Conservation (phyloP, 2,113 vertebrate genomes). For the Eira barbara region DNA sequence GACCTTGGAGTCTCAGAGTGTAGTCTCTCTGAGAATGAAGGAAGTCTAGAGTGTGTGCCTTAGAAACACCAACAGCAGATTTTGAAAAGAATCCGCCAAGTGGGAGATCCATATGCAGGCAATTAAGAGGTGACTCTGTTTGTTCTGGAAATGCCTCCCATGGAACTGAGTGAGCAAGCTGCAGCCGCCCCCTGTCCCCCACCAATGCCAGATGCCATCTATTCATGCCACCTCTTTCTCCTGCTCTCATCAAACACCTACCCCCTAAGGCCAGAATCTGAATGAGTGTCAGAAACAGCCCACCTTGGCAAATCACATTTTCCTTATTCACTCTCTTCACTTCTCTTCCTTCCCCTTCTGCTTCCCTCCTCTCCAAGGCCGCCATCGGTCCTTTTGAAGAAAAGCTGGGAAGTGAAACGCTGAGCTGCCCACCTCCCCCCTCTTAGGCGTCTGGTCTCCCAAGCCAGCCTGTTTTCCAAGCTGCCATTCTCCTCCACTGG, state of each 20-base stretch:
- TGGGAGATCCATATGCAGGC: constrained; percentile 38
- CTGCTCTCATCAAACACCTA: constrained; percentile 3
- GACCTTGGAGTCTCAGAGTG: neutral
- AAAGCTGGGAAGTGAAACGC: neutral
- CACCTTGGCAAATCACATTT: constrained; percentile 39
- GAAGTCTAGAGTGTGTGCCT: neutral
- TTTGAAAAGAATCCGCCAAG: neutral
- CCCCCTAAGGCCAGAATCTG: constrained; percentile 33
- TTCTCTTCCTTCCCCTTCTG: neutral
- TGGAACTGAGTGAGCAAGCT: neutral
- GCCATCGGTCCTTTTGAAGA: neutral
- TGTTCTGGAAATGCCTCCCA: constrained; percentile 44
- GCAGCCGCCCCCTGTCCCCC: neutral
- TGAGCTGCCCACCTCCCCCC: neutral
- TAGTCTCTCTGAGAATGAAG: neutral
- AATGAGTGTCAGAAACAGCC: constrained; percentile 38
- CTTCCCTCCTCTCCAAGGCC: neutral
- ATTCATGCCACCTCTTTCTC: constrained; percentile 19
- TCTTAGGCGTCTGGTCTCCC: neutral
- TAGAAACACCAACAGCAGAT: neutral
- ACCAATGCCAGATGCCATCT: neutral
- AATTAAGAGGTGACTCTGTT: constrained; percentile 51
- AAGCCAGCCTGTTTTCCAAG: neutral
- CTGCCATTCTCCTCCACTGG: neutral
- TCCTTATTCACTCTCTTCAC: neutral